Conservation (phyloP, 2,888 invertebrate species). For the Invenusta paracnida region DNA sequence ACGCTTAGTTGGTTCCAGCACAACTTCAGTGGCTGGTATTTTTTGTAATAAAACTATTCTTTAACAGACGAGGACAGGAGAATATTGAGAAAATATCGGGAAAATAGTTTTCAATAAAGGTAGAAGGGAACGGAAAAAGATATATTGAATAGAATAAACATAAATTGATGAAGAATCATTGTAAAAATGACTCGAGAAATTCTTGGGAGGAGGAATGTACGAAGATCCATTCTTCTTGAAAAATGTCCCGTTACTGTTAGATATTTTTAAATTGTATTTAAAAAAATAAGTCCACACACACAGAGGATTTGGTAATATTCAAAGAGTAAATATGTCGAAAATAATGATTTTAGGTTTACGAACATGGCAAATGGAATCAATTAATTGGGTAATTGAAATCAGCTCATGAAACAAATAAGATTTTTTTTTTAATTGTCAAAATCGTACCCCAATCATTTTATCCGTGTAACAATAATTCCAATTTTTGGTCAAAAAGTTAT, state of each 20-base stretch:
- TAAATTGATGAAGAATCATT: background rate
- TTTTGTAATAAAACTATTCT: background rate
- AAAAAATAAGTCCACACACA: background rate
- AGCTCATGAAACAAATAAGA: background rate
- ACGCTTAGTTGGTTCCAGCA: background rate
- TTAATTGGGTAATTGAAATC: background rate
- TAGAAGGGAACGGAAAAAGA: background rate
- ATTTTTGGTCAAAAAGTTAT: background rate
- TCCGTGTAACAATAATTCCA: background rate
- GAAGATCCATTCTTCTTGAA: background rate
- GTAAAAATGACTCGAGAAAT: too few relatives aligned
- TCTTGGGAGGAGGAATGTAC: background rate
- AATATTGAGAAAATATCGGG: background rate
- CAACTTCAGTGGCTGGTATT: background rate
- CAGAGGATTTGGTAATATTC: background rate
- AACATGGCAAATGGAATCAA: background rate
- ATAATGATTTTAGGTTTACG: background rate
- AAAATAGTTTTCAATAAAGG: background rate
- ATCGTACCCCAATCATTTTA: background rate
- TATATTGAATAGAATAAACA: background rate
- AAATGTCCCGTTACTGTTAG: background rate
- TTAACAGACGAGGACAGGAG: background rate
- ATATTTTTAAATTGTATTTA: background rate
- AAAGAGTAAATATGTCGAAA: background rate
- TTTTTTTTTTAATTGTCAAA: too few relatives aligned